A percentile compares a stretch with the other conserved stretches of the same genome.
Conservation (phyloP, 2,113 vertebrate species). For the Galeopterus variegatus region DNA sequence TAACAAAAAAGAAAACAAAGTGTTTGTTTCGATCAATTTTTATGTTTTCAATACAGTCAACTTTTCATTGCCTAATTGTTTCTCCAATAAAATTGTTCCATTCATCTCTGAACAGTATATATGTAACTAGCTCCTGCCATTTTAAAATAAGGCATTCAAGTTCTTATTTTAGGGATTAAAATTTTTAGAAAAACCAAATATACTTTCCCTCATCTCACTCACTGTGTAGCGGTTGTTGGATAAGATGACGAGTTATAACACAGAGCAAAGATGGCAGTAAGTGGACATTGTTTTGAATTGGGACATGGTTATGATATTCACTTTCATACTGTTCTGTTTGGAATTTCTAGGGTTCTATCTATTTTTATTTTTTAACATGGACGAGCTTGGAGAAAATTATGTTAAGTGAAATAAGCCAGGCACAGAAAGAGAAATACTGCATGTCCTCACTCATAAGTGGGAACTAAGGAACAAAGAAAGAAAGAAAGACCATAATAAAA, state of each 20-base stretch:
- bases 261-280: background rate
- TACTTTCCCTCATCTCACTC: background rate
- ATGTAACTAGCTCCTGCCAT: background rate
- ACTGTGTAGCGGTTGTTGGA: background rate
- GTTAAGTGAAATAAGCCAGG: too few relatives aligned
- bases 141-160: constrained; percentile 27
- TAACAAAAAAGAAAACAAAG: background rate
- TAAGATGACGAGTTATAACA: background rate
- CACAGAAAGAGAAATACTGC: too few relatives aligned
- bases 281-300: background rate
- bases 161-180: background rate
- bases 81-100: background rate
- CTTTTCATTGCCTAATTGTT: background rate
- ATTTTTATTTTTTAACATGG: too few relatives aligned
- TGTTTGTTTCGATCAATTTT: constrained; percentile 35
- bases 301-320: background rate
- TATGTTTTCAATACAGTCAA: background rate
- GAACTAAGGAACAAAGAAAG: too few relatives aligned
- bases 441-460: too few relatives aligned
- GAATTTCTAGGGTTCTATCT: too few relatives aligned
- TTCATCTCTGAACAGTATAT: background rate
- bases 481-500: too few relatives aligned
- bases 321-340: too few relatives aligned
- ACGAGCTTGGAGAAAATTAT: too few relatives aligned
- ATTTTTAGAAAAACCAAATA: background rate